Base-by-base conservation (phyloP, 1,140 invertebrate species). In the Scaptomyza graminum region DNA sequence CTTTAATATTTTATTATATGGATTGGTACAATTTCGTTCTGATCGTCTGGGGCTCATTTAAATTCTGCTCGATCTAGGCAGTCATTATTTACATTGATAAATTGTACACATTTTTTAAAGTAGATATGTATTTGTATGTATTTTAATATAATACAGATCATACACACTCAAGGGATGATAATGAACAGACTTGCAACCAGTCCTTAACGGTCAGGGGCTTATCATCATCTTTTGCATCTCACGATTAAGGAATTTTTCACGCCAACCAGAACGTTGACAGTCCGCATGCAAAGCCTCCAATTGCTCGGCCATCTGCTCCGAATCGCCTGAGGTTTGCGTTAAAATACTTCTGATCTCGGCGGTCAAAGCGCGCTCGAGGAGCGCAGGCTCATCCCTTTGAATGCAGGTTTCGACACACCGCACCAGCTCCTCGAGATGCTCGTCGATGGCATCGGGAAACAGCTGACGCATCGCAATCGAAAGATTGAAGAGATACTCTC, bases 401-500 rank as follows among this genome's bases (percentile, higher is more conserved):
- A 90, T 87, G n/a, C 51, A 47, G 0, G 49, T 52, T 25, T 65
- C 51, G 0, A 90, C 76, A 28, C 66, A 76, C 1, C 52, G 52
- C 91, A 98, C 97, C 18, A 98, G 90, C 49, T 94, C 92, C 90
- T 95, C 96, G 3, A 98, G 92, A 93, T 98, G 97, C 8, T 94
- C 93, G 85, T 96, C 96, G 9, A 94, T 63, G 0, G 94, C 93
- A 43, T 94, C 93, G 0, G 96, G 96, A 31, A 94, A 95, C 22
- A 98, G 93, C 28, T 93, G 80, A 75, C 95, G 93, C 95, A 98
- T 96, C 0, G 96, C 94, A 28, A 95, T 92, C 0, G 96, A 96
- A 70, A 99, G 92, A 83, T 97, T 96, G 69, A 96, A 96, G 0
- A 98, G 92, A 93, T 99, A 99, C 73, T 98, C 97, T 41, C 94